Evolutionary conservation across 1,140 invertebrate genomes (phyloP).

Genomic region (Hylaeus volcanicus): DNA sequence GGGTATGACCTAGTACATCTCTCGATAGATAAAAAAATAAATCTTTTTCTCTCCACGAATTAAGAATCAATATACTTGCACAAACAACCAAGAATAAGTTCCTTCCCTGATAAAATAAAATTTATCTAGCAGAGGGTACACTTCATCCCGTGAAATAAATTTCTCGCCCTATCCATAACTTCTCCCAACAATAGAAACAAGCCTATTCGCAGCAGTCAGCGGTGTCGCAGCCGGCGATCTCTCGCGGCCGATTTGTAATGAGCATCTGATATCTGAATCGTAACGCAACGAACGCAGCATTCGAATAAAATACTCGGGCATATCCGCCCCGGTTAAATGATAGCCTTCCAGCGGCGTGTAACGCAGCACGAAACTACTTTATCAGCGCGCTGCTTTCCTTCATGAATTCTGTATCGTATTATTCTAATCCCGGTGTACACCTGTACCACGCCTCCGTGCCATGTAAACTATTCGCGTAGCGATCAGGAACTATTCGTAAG

Average conservation of each 20-base stretch:
- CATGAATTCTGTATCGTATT: conserved; percentile 62
- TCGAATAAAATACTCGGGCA: conserved; percentile 19
- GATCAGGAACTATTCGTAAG: conserved; percentile 56
- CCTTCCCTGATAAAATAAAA: no score
- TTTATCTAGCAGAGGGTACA: no score
- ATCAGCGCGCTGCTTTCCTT: conserved; percentile 53
- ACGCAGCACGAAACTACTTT: conserved; percentile 50
- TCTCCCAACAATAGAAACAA: no score
- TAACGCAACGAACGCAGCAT: conserved; percentile 1
- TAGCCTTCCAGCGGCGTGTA: conserved; percentile 31
- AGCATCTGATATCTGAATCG: conserved; percentile 17
- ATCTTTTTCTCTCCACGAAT: no score
- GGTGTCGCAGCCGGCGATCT: not conserved
- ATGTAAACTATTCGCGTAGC: conserved; percentile 60
- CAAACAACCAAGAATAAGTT: no score
- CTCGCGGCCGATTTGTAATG: not conserved
- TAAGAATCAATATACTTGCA: no score
- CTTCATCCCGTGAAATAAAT: no score
- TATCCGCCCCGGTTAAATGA: conserved; percentile 31
- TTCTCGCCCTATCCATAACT: no score
- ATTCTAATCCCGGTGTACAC: conserved; percentile 49
- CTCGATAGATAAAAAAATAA: no score
- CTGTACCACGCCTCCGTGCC: conserved; percentile 58
- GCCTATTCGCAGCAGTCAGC: not conserved
- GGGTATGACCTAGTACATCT: no score